Evolutionary conservation across 2,888 invertebrate species (phyloP).

Genomic region (Tethea ocularis): DNA sequence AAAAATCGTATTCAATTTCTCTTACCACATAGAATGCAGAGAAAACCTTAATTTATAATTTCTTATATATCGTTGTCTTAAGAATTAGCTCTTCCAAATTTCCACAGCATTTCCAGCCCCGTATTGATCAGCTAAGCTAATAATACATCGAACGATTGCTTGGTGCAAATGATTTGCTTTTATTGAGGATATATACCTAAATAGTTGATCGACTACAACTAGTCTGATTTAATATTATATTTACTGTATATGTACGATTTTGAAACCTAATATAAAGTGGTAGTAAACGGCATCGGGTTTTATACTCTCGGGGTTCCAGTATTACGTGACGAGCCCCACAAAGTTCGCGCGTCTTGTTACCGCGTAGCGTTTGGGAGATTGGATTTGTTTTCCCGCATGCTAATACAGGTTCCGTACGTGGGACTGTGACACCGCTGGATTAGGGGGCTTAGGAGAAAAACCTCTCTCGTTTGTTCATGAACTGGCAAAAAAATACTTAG

Average conservation of each 20-base stretch:
- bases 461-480: slow-evolving; percentile 36
- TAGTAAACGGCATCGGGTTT: slow-evolving; percentile 25
- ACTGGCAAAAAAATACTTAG: slow-evolving; percentile 28
- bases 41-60: no score
- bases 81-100: no score
- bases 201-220: slow-evolving; percentile 50
- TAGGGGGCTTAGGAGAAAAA: slow-evolving; percentile 49
- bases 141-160: slow-evolving; percentile 45
- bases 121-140: slow-evolving; percentile 38
- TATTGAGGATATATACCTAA: slow-evolving; percentile 58
- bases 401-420: slow-evolving; percentile 60
- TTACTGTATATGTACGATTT: slow-evolving; percentile 21
- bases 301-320: slow-evolving; percentile 50
- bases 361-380: slow-evolving; percentile 72
- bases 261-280: slow-evolving; percentile 37
- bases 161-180: slow-evolving; percentile 57
- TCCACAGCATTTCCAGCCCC: not conserved
- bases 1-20: no score
- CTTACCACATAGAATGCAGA: no score
- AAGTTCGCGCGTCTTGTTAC: slow-evolving; percentile 73
- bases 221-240: slow-evolving; percentile 39
- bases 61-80: no score
- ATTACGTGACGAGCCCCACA: slow-evolving; percentile 66
- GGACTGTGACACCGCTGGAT: slow-evolving; percentile 51
- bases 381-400: slow-evolving; percentile 76